Evolutionary conservation across 2,888 invertebrate genomes (phyloP).

Genomic region (Aphodius sticticus): DNA sequence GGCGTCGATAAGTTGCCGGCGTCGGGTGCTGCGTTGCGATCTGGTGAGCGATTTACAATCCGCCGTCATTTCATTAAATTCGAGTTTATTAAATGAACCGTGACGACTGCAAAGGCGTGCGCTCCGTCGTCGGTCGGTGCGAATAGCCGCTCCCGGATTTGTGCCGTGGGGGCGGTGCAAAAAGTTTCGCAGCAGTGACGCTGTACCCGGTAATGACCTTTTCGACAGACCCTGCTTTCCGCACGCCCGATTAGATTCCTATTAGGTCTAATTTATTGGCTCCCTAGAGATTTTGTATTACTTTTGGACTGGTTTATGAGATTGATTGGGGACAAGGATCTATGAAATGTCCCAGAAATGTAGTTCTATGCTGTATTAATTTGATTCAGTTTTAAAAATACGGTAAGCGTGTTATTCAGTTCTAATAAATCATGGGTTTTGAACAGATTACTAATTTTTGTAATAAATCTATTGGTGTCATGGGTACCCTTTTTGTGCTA

Average conservation of each 20-base stretch:
- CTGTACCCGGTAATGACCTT: neutral
- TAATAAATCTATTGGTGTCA: too few species aligned
- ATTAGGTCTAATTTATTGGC: neutral
- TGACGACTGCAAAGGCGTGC: neutral
- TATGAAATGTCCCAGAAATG: neutral
- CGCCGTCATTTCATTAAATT: neutral
- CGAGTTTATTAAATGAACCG: neutral
- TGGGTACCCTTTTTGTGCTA: too few species aligned
- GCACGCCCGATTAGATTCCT: neutral
- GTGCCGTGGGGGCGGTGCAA: neutral
- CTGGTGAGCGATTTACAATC: conserved; percentile 4
- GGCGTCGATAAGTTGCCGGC: neutral
- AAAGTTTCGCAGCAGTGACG: conserved; percentile 4
- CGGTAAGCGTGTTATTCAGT: neutral
- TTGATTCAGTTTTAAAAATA: neutral
- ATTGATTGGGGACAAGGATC: neutral
- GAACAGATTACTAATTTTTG: too few species aligned
- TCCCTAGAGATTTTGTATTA: neutral
- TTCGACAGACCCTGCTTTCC: neutral
- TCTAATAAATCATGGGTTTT: too few species aligned
- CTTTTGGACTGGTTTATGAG: neutral
- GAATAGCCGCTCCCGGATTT: neutral
- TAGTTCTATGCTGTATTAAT: too few species aligned
- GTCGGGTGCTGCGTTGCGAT: neutral
- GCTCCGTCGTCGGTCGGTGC: neutral